Percentiles rank a stretch among this genome's conserved stretches.
Evolutionary conservation across 2,113 vertebrate species (phyloP).

Genomic region (Hippocampus abdominalis): DNA sequence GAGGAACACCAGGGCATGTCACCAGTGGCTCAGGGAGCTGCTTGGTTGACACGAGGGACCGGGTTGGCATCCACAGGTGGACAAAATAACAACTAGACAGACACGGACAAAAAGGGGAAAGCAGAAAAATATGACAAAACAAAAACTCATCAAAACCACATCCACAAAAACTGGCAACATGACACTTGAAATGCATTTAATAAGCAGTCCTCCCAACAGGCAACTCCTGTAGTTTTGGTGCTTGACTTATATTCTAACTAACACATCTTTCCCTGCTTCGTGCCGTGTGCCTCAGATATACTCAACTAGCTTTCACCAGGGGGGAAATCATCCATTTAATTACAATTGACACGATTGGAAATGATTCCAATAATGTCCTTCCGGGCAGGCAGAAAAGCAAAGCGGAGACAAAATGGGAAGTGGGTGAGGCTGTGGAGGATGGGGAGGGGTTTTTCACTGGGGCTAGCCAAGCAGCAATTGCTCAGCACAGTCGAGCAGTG

Average conservation of each 20-base stretch:
- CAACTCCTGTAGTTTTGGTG: background rate
- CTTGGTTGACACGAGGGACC: too few species aligned
- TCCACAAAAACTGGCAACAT: too few species aligned
- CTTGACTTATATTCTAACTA: slow-evolving; percentile 1
- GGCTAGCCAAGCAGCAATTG: slow-evolving; percentile 68
- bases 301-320: slow-evolving; percentile 32
- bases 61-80: too few species aligned
- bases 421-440: background rate
- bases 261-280: background rate
- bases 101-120: too few species aligned
- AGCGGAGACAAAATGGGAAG: slow-evolving; percentile 24
- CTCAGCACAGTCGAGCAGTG: slow-evolving; percentile 67
- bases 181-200: background rate
- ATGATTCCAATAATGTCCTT: slow-evolving; percentile 47
- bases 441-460: slow-evolving; percentile 32
- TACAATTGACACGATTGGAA: slow-evolving; percentile 55
- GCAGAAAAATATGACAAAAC: too few species aligned
- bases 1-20: too few species aligned
- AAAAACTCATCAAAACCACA: too few species aligned
- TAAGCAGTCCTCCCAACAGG: background rate
- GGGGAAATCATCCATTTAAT: slow-evolving; percentile 63
- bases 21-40: too few species aligned
- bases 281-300: slow-evolving; percentile 8
- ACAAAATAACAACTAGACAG: too few species aligned
- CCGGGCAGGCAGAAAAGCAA: slow-evolving; percentile 31